These are phyloP conservation scores for Ectemnius cavifrons DNA, from an alignment of 2,888 invertebrate species.

Conservation along the genomic window DNA sequence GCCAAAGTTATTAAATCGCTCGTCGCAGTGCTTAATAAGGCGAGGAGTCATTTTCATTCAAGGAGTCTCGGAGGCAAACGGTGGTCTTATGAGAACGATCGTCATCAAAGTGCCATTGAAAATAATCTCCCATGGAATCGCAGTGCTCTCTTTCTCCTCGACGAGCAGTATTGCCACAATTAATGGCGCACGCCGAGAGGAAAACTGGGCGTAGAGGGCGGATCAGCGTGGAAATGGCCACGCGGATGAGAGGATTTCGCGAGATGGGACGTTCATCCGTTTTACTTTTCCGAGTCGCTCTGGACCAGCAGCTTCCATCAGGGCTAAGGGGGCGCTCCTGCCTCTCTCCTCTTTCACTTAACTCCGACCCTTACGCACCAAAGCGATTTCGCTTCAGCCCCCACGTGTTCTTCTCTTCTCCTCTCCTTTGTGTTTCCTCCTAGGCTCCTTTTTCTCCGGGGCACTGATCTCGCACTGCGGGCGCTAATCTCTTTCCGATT, in stretches of 20 bases:
- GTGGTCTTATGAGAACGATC: background rate
- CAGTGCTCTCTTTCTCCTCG: background rate
- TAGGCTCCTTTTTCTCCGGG: constrained; percentile 5
- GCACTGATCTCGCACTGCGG: background rate
- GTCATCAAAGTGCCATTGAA: constrained; percentile 4
- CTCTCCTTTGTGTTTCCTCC: constrained; percentile 38
- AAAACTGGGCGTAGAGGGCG: constrained; percentile 36
- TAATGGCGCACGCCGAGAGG: constrained; percentile 54
- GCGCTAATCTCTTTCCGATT: constrained; percentile 55
- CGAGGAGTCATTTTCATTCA: background rate
- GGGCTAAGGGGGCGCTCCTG: constrained; percentile 3
- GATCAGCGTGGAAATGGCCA: constrained; percentile 54
- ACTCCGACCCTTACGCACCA: constrained; percentile 39
- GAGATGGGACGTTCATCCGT: constrained; percentile 69
- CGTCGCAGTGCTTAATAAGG: background rate
- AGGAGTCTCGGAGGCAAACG: background rate
- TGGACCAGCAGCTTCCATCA: background rate
- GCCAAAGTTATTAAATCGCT: background rate
- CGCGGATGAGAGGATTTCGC: constrained; percentile 70
- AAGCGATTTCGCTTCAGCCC: constrained; percentile 46
- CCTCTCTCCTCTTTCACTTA: constrained; percentile 67
- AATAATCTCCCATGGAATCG: constrained; percentile 29
- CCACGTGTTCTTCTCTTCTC: constrained; percentile 24
- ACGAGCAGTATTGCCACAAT: constrained; percentile 32
- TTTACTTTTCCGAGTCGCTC: constrained; percentile 47